A percentile compares a stretch with the other conserved stretches of the same genome.
Conservation (phyloP, 2,888 invertebrate genomes). For the Euplagia quadripunctaria region DNA sequence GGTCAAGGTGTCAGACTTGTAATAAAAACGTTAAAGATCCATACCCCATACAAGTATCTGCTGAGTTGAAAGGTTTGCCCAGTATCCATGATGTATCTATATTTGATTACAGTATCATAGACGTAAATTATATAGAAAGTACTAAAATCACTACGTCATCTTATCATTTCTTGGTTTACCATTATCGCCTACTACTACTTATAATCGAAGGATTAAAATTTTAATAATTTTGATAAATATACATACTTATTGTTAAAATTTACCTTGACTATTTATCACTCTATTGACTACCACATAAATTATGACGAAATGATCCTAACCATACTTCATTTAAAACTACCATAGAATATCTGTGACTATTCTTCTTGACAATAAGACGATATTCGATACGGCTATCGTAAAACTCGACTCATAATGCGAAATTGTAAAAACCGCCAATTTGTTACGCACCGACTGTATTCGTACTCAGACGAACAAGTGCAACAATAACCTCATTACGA, state of each 20-base stretch:
- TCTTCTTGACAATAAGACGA: slow-evolving; percentile 43
- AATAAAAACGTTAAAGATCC: background rate
- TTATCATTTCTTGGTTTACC: no score
- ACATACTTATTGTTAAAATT: background rate
- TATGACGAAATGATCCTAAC: slow-evolving; percentile 2
- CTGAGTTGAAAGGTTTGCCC: background rate
- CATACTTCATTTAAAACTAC: slow-evolving; percentile 16
- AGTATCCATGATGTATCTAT: no score
- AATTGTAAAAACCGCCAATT: slow-evolving; percentile 82
- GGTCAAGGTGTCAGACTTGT: background rate
- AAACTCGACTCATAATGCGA: slow-evolving; percentile 69
- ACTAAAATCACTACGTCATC: background rate
- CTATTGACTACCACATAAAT: slow-evolving; percentile 11
- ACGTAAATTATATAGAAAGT: background rate
- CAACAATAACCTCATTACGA: slow-evolving; percentile 74
- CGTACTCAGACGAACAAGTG: slow-evolving; percentile 77
- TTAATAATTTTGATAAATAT: background rate
- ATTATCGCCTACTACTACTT: no score
- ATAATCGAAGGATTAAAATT: no score
- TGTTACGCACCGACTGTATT: slow-evolving; percentile 76
- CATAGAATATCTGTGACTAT: slow-evolving; percentile 9
- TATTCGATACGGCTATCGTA: slow-evolving; percentile 59
- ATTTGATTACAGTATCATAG: no score
- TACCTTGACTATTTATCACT: background rate
- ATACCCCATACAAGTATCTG: background rate